These are phyloP conservation scores for Gopherus evgoodei DNA, from an alignment of 2,113 vertebrate species.

Conservation along the genomic window DNA sequence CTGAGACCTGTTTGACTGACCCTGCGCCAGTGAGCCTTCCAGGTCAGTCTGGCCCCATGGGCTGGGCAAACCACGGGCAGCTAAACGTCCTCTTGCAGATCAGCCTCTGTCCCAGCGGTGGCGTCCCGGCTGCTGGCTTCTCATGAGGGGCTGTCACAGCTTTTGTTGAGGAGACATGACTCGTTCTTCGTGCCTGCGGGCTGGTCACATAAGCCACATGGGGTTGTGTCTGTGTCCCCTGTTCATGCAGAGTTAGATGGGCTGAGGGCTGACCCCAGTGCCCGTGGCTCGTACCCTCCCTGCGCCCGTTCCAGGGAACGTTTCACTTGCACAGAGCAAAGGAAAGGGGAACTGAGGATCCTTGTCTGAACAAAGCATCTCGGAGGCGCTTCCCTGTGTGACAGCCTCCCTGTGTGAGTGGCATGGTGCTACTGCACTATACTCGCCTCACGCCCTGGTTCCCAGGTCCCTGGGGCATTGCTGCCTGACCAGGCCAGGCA, in stretches of 20 bases:
- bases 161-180: neutral
- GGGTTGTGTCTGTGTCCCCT: neutral
- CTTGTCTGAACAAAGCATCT: too few relatives aligned
- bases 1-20: neutral
- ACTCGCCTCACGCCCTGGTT: too few relatives aligned
- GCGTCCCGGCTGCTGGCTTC: too few relatives aligned
- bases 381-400: too few relatives aligned
- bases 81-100: too few relatives aligned
- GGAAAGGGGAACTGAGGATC: neutral
- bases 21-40: neutral
- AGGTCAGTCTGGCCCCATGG: too few relatives aligned
- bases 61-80: too few relatives aligned
- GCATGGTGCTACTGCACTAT: neutral
- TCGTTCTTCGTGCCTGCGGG: neutral
- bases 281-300: rapidly evolving
- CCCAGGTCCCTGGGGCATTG: too few relatives aligned
- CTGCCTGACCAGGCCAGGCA: neutral
- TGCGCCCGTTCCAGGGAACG: neutral
- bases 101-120: too few relatives aligned
- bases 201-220: neutral
- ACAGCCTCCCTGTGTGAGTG: too few relatives aligned
- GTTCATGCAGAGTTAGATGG: neutral
- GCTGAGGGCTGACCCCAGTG: rapidly evolving
- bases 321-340: neutral
- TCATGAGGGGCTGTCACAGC: neutral